Percentiles rank a stretch among this genome's conserved stretches.
phyloP scores from a whole-genome alignment of 2,888 invertebrate species.

The Eristalinus sepulchralis region DNA sequence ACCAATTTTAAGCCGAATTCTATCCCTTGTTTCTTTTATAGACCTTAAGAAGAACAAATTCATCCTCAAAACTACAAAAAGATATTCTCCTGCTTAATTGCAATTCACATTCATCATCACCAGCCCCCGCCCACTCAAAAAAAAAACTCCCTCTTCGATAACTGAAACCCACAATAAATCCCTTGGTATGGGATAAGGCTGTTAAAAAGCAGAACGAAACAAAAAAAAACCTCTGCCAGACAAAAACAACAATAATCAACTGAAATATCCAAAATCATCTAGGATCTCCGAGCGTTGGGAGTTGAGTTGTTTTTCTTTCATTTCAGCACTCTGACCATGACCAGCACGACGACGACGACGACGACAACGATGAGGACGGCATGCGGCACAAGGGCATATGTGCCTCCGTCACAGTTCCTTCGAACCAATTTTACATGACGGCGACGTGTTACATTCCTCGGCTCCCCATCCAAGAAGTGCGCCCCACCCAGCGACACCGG shows the following conservation, averaged over 20 bases:
- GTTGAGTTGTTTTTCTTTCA: conserved; percentile 57
- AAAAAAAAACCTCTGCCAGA: conserved; percentile 3
- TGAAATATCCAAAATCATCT: conserved; percentile 8
- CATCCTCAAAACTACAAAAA: neutral
- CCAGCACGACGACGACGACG: neutral
- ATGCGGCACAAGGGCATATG: neutral
- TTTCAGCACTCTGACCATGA: conserved; percentile 21
- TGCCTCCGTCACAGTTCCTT: conserved; percentile 17
- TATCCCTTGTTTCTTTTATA: too few relatives aligned
- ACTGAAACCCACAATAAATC: neutral
- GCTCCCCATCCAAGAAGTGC: neutral
- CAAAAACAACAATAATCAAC: conserved; percentile 40
- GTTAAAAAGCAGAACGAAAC: neutral
- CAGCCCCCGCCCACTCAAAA: neutral
- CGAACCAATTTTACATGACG: conserved; percentile 50
- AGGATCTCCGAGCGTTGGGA: neutral
- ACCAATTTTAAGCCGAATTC: too few relatives aligned
- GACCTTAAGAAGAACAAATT: too few relatives aligned
- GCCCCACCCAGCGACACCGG: neutral
- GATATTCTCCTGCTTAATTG: neutral
- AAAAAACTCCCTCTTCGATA: neutral
- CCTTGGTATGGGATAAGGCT: neutral
- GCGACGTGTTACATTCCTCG: conserved; percentile 55
- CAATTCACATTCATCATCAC: neutral
- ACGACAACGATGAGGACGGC: neutral